Evolutionary conservation across 2,888 invertebrate species (phyloP).

Genomic region (Copidosoma aretas): DNA sequence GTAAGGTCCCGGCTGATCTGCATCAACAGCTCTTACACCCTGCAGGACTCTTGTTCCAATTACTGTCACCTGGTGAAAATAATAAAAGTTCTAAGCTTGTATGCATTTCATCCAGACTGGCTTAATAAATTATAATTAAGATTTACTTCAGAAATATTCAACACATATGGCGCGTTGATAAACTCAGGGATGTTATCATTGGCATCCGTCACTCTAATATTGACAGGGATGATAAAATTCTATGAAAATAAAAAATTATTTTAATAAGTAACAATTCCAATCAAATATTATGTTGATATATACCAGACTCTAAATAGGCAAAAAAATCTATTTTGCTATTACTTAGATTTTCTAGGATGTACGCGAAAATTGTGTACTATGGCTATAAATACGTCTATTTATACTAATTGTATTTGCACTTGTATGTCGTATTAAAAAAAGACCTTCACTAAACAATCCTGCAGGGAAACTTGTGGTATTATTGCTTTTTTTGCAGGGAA

Average conservation of each 20-base stretch:
- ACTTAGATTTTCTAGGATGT: no score
- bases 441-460: no score
- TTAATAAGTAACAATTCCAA: not conserved
- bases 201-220: constrained; percentile 86
- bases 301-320: no score
- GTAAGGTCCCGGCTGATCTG: constrained; percentile 87
- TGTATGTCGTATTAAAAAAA: no score
- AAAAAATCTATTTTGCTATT: no score
- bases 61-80: constrained; percentile 63
- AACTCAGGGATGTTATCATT: constrained; percentile 90
- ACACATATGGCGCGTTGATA: constrained; percentile 79
- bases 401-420: no score
- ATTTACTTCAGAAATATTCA: constrained; percentile 81
- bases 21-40: constrained; percentile 79
- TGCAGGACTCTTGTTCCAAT: constrained; percentile 74
- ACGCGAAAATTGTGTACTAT: no score
- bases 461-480: no score
- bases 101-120: no score
- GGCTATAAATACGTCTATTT: no score
- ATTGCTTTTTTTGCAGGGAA: no score
- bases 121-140: not conserved
- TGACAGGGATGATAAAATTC: constrained; percentile 82
- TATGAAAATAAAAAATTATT: constrained; percentile 53
- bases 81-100: not conserved
- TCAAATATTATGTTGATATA: no score